phyloP scores from a whole-genome alignment of 2,797 vertebrate genomes.

The Lacerta viridis region DNA sequence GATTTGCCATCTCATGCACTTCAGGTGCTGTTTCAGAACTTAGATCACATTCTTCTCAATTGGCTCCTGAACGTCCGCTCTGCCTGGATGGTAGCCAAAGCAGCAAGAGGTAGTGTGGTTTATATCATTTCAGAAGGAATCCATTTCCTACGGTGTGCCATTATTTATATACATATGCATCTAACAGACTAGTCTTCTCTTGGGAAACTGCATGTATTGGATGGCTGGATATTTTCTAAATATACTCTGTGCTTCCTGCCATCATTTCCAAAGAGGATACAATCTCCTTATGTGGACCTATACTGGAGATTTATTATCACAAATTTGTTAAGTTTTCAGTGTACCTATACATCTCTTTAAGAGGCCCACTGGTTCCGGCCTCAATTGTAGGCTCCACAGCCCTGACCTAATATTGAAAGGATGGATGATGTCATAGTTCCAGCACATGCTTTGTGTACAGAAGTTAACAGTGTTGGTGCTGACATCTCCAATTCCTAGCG shows the following conservation, averaged over 20 bases:
- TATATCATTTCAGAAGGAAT: constrained; percentile 63
- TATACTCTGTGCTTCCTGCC: constrained; percentile 9
- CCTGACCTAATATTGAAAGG: no score
- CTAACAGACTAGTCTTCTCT: constrained; percentile 64
- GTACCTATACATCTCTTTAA: not conserved
- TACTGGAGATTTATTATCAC: not conserved
- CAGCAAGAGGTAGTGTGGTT: constrained; percentile 57
- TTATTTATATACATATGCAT: constrained; percentile 60
- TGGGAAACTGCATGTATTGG: constrained; percentile 53
- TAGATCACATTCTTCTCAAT: constrained; percentile 57
- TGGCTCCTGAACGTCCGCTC: constrained; percentile 45
- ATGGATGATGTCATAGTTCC: not conserved
- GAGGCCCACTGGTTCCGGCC: not conserved
- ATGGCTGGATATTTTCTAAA: constrained; percentile 58
- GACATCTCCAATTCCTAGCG: not conserved
- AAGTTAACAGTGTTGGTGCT: not conserved
- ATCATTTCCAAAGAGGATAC: constrained; percentile 47
- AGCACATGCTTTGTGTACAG: not conserved
- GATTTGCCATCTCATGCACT: constrained; percentile 58
- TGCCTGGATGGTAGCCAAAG: constrained; percentile 63
- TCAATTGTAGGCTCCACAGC: not conserved
- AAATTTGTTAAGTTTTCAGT: constrained; percentile 8
- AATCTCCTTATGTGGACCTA: constrained; percentile 3
- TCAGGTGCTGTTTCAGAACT: constrained; percentile 60
- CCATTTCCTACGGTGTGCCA: constrained; percentile 59